Conservation (phyloP, 2,113 vertebrate genomes). For the Cynopterus brachyotis region DNA sequence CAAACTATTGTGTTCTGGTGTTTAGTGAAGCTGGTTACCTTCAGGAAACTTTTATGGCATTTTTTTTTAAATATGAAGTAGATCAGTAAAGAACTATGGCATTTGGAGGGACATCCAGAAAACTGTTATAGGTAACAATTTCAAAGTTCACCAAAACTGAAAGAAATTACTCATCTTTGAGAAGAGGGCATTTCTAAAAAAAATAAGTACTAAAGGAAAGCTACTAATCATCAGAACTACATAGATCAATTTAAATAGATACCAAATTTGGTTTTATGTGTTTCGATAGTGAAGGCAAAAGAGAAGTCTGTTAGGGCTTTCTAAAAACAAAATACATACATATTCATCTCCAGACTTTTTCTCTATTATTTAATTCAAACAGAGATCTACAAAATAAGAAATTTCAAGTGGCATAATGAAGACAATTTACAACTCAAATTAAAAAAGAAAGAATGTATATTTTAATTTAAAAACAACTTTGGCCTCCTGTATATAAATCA, state of each 20-base stretch:
- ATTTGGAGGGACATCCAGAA: not conserved
- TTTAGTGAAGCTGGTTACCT: not conserved
- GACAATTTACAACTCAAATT: constrained; percentile 30
- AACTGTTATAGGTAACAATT: not conserved
- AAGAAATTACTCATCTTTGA: not conserved
- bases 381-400: constrained; percentile 48
- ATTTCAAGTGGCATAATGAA: constrained; percentile 34
- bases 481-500: not conserved
- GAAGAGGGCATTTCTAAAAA: not conserved
- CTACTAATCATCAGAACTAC: constrained; percentile 12
- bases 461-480: not conserved
- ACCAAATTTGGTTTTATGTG: constrained; percentile 47
- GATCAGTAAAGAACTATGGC: not conserved
- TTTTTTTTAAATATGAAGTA: not conserved
- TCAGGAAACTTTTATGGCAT: not conserved
- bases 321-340: constrained; percentile 74
- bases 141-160: not conserved
- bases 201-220: not conserved
- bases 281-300: constrained; percentile 48
- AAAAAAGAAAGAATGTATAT: not conserved
- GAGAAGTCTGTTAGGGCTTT: constrained; percentile 40
- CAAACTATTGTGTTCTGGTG: not conserved
- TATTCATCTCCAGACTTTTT: constrained; percentile 70
- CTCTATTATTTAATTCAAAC: constrained; percentile 33
- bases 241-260: not conserved